Evolutionary conservation across 2,797 vertebrate genomes (phyloP), one percentile per base, ranked within the genome.

Genomic region (Cuculus canorus): DNA sequence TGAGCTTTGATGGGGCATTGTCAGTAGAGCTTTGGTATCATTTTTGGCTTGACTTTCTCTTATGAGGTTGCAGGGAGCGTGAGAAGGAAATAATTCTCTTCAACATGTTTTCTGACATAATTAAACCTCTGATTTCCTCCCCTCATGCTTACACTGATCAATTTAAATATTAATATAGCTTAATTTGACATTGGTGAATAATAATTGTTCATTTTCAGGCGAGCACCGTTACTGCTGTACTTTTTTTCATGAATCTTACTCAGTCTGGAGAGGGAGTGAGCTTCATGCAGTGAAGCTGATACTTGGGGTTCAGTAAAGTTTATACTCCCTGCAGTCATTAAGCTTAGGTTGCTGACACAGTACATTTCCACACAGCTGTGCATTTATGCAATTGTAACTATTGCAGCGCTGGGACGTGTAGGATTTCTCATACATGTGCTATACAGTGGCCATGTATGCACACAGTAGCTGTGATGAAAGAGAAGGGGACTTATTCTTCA

Each of bases 401-500:
- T n/a, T 47, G 6, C 1, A 6, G 22, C 35, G 54, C 37, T 57
- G 37, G 27, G 19, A 53, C 0, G 0, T 69, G 30, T 47, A 47
- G n/a, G 22, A 25, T 78, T 18, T 35, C 5, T n/a, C 30, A n/a
- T 59, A 32, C 4, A 0, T 5, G 11, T 37, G 30, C 52, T 13
- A 2, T 69, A 11, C 33, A 9, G 2, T 22, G 23, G 15, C 14
- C 13, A 5, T 32, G 4, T 4, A 17, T 22, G 24, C 0, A 4
- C 9, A 13, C 23, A 27, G 23, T 15, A 30, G 24, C 48, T 23
- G 50, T 79, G 12, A 13, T 37, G 39, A 43, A 30, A 28, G 3
- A 21, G 52, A 54, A 45, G 24, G 32, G 32, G 11, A 5, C 14
- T 75, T 64, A 8, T 43, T 24, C 24, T 37, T 60, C 27, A 11